These are phyloP conservation scores for Leptobrachium leishanense DNA, from an alignment of 2,113 vertebrate species.

Conservation along the genomic window DNA sequence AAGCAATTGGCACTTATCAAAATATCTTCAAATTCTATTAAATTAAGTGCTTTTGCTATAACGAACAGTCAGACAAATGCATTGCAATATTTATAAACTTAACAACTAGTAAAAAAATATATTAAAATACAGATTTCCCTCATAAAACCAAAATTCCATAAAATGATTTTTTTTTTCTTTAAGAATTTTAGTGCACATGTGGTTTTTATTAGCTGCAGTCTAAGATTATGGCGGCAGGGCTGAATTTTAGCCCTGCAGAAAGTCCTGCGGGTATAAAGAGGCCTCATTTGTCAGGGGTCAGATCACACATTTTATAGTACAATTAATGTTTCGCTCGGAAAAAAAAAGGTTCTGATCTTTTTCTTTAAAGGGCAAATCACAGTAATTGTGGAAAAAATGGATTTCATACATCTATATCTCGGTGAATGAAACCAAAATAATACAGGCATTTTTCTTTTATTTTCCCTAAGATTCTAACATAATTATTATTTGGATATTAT, in stretches of 20 bases:
- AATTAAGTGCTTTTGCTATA: neutral
- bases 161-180: conserved; percentile 47
- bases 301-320: conserved; percentile 63
- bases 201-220: conserved; percentile 73
- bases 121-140: conserved; percentile 16
- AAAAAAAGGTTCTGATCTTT: conserved; percentile 52
- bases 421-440: too few species aligned
- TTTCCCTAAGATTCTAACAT: too few species aligned
- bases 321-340: conserved; percentile 62
- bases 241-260: conserved; percentile 48
- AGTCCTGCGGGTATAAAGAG: conserved; percentile 55
- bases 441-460: too few species aligned
- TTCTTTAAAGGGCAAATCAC: conserved; percentile 55
- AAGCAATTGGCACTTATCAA: too few species aligned
- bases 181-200: conserved; percentile 62
- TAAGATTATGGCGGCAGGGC: conserved; percentile 55
- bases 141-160: conserved; percentile 63
- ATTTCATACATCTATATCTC: too few species aligned
- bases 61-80: neutral
- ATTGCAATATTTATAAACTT: neutral
- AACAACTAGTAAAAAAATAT: conserved; percentile 9
- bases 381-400: neutral
- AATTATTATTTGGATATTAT: too few species aligned
- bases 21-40: too few species aligned
- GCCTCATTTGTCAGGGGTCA: conserved; percentile 68